Percentiles rank a stretch among this genome's conserved stretches.
phyloP scores from a whole-genome alignment of 2,113 vertebrate genomes.

The Damaliscus lunatus region DNA sequence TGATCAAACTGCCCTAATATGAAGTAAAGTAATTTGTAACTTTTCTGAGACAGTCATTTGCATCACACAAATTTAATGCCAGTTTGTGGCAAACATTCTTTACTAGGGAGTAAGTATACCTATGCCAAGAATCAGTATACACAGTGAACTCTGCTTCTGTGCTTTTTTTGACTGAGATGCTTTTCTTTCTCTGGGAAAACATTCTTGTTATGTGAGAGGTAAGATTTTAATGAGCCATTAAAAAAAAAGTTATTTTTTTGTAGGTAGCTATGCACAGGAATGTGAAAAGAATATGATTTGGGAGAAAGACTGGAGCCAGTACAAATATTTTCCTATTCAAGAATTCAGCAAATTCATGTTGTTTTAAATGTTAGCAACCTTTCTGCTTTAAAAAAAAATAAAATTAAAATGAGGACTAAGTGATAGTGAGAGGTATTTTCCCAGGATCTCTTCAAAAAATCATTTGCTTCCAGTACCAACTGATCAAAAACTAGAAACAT shows the following conservation, averaged over 20 bases:
- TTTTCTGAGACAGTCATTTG: background rate
- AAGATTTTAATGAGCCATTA: background rate
- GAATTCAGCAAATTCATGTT: background rate
- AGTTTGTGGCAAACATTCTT: background rate
- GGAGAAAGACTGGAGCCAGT: background rate
- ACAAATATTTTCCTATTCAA: background rate
- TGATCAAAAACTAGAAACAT: background rate
- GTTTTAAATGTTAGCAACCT: background rate
- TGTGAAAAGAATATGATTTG: background rate
- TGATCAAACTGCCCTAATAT: background rate
- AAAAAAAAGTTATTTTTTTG: background rate
- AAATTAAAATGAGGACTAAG: background rate
- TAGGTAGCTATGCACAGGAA: background rate
- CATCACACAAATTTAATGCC: background rate
- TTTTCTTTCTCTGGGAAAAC: constrained; percentile 16
- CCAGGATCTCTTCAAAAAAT: background rate
- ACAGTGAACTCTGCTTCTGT: background rate
- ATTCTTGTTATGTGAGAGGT: background rate
- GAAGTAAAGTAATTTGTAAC: background rate
- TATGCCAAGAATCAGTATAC: background rate
- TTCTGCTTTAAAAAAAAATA: background rate
- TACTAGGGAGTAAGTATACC: background rate
- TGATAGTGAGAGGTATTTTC: background rate
- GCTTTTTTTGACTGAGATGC: background rate
- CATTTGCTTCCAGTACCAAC: background rate